These are phyloP conservation scores for Microchrysa polita DNA, from an alignment of 2,888 invertebrate species.

Conservation along the genomic window DNA sequence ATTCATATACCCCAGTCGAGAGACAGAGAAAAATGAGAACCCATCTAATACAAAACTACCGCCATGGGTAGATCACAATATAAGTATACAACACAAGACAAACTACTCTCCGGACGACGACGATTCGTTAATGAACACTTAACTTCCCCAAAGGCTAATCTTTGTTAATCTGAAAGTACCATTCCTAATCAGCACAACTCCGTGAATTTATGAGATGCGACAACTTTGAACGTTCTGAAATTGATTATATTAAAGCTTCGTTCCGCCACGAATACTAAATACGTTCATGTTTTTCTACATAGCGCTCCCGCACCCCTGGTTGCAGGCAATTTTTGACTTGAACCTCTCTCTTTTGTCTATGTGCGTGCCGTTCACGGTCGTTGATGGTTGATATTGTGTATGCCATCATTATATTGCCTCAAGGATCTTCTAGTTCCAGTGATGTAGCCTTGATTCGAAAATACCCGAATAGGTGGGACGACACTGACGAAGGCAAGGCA, in stretches of 20 bases:
- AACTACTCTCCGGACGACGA: conserved; percentile 20
- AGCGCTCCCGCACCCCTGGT: not conserved
- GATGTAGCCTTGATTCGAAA: too few species aligned
- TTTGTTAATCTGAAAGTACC: conserved; percentile 27
- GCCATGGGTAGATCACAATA: too few species aligned
- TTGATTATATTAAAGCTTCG: conserved; percentile 39
- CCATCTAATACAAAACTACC: not conserved
- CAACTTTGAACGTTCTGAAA: conserved; percentile 41
- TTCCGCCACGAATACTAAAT: conserved; percentile 31
- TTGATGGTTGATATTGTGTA: not conserved
- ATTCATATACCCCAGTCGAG: too few species aligned
- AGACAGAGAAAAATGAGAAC: not conserved
- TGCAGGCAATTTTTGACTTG: not conserved
- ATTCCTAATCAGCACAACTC: conserved; percentile 39
- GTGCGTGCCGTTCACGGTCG: not conserved
- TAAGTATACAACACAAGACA: not conserved
- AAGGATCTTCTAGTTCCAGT: too few species aligned
- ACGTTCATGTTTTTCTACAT: conserved; percentile 30
- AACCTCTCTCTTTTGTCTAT: not conserved
- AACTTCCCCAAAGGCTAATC: conserved; percentile 34
- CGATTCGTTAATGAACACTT: conserved; percentile 38
- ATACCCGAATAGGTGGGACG: too few species aligned
- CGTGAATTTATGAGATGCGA: conserved; percentile 30
- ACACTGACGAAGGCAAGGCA: too few species aligned
- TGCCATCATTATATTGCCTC: too few species aligned